phyloP scores from a whole-genome alignment of 2,113 vertebrate genomes.

The Monopterus albus region DNA sequence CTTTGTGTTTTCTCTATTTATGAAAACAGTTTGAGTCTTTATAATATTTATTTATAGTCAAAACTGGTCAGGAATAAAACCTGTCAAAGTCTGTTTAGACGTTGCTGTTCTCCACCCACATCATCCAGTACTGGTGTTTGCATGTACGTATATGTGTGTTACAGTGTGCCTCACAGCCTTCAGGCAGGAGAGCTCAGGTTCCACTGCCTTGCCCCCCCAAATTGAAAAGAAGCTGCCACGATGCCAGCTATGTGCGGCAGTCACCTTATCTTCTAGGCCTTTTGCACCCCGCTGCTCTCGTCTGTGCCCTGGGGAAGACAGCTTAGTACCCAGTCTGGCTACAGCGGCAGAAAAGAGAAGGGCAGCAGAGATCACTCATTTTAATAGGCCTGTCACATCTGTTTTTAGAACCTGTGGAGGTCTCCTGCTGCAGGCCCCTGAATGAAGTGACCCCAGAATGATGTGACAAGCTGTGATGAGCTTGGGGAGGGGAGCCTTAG shows the following conservation, averaged over 20 bases:
- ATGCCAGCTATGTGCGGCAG: conserved; percentile 79
- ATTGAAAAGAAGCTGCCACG: conserved; percentile 80
- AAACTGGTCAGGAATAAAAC: neutral
- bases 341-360: conserved; percentile 64
- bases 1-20: neutral
- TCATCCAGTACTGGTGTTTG: neutral
- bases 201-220: conserved; percentile 51
- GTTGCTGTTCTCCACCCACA: neutral
- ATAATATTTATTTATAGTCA: neutral
- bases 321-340: conserved; percentile 81
- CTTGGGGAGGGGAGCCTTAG: conserved; percentile 48
- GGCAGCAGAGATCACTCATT: conserved; percentile 77
- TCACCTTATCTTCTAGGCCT: conserved; percentile 77
- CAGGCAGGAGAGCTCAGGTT: conserved; percentile 67
- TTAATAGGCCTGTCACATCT: conserved; percentile 84
- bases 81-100: neutral
- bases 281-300: conserved; percentile 53
- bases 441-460: conserved; percentile 78
- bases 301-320: conserved; percentile 71
- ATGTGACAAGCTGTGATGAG: conserved; percentile 78
- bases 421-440: conserved; percentile 68
- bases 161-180: conserved; percentile 33
- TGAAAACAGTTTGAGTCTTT: neutral
- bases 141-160: conserved; percentile 52
- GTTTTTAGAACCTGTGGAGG: conserved; percentile 80